Percentiles rank a stretch among this genome's conserved stretches.
Conservation (phyloP, 2,113 vertebrate species). For the Aythya baeri region DNA sequence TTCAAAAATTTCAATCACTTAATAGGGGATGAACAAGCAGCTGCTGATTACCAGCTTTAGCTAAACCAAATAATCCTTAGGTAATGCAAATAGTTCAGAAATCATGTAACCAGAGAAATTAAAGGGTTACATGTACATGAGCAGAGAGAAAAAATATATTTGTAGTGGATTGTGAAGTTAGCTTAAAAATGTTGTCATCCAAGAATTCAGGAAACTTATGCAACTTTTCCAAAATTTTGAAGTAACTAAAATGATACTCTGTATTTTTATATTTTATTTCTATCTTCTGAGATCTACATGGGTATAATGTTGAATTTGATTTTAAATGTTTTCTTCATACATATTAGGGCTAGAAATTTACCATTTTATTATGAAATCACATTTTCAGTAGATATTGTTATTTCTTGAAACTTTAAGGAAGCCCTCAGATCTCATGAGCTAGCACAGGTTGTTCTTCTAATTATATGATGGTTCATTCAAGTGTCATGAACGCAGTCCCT, state of each 20-base stretch:
- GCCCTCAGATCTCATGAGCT: background rate
- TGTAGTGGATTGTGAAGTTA: background rate
- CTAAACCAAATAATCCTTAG: background rate
- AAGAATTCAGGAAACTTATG: background rate
- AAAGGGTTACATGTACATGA: background rate
- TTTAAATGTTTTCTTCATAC: background rate
- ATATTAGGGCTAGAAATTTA: background rate
- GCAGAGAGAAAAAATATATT: background rate
- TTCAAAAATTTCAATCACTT: background rate
- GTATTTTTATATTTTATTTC: background rate
- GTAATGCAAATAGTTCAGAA: background rate
- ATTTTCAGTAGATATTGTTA: background rate
- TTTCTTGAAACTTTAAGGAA: background rate
- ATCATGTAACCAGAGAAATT: background rate
- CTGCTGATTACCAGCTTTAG: background rate
- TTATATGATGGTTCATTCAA: background rate
- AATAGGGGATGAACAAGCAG: background rate
- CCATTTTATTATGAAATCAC: background rate
- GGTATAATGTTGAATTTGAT: background rate
- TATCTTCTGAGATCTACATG: background rate
- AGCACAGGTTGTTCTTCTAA: background rate
- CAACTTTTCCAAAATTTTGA: background rate
- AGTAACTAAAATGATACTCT: background rate
- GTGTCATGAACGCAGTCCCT: background rate
- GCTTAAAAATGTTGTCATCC: background rate